Percentiles rank a stretch among this genome's conserved stretches.
phyloP scores from a whole-genome alignment of 2,113 vertebrate species.

The Reinhardtius hippoglossoides region DNA sequence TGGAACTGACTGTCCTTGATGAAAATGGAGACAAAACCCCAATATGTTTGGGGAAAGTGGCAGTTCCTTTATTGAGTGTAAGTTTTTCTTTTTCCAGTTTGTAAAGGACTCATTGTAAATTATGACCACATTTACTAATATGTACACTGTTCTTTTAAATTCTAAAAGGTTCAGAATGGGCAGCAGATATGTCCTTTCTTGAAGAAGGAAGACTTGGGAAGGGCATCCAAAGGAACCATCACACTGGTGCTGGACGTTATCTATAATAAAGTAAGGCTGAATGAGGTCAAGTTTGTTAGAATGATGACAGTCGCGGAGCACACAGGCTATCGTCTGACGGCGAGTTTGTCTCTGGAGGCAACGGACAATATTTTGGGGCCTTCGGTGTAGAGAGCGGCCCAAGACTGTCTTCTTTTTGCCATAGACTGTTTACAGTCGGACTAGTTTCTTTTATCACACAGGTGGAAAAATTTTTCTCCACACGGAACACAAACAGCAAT shows the following conservation, averaged over 20 bases:
- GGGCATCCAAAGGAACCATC: slow-evolving; percentile 89
- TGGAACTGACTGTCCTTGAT: slow-evolving; percentile 92
- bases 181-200: slow-evolving; percentile 85
- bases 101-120: background rate
- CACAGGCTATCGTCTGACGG: too few species aligned
- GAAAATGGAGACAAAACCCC: slow-evolving; percentile 95
- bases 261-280: slow-evolving; percentile 91
- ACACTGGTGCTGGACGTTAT: slow-evolving; percentile 91
- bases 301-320: background rate
- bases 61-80: slow-evolving; percentile 93
- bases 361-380: too few species aligned
- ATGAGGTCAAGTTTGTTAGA: slow-evolving; percentile 6
- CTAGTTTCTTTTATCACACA: too few species aligned
- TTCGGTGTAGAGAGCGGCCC: too few species aligned
- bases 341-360: too few species aligned
- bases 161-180: slow-evolving; percentile 89
- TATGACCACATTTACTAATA: background rate
- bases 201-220: slow-evolving; percentile 92
- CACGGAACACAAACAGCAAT: too few species aligned
- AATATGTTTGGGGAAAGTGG: slow-evolving; percentile 93
- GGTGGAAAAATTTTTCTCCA: too few species aligned
- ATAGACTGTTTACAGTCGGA: too few species aligned
- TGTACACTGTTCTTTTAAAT: background rate
- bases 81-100: slow-evolving; percentile 75
- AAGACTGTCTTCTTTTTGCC: too few species aligned